A percentile compares a stretch with the other conserved stretches of the same genome.
These are phyloP conservation scores for Calycopis cecrops DNA, from an alignment of 1,140 invertebrate species.

Conservation along the genomic window DNA sequence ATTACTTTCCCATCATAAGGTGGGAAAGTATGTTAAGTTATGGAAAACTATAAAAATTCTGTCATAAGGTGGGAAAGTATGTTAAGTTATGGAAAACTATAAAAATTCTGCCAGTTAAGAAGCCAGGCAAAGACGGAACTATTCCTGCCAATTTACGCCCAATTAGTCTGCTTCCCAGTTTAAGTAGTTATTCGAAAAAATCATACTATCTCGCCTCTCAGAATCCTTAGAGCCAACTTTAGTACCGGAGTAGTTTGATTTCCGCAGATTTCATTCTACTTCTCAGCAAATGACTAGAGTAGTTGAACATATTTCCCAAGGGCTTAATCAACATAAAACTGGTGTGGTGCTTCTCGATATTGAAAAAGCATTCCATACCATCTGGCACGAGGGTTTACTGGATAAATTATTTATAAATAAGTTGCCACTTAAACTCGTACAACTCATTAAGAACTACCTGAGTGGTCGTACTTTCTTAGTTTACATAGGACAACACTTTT, in stretches of 20 bases:
- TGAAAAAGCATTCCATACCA: slow-evolving; percentile 29
- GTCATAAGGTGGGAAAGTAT: too few species aligned
- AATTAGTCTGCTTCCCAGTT: too few species aligned
- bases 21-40: too few species aligned
- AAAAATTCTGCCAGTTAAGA: background rate
- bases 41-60: slow-evolving; percentile 24
- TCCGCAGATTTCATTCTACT: slow-evolving; percentile 22
- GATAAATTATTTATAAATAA: slow-evolving; percentile 32
- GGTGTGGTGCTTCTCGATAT: slow-evolving; percentile 27
- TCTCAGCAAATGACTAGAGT: slow-evolving; percentile 25
- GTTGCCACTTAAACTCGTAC: background rate
- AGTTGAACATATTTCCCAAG: slow-evolving; percentile 13
- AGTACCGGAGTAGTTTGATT: slow-evolving; percentile 22
- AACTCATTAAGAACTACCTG: background rate
- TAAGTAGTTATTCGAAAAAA: slow-evolving; percentile 23
- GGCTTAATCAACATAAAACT: slow-evolving; percentile 20
- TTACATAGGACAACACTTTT: too few species aligned
- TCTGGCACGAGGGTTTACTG: too few species aligned
- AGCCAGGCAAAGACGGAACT: too few species aligned
- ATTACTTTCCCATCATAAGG: slow-evolving; percentile 17
- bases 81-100: slow-evolving; percentile 20
- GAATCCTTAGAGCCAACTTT: background rate
- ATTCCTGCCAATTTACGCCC: too few species aligned
- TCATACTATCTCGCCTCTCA: slow-evolving; percentile 12
- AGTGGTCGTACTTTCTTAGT: background rate